phyloP scores from a whole-genome alignment of 2,888 invertebrate genomes.

The Coleophora flavipennella region DNA sequence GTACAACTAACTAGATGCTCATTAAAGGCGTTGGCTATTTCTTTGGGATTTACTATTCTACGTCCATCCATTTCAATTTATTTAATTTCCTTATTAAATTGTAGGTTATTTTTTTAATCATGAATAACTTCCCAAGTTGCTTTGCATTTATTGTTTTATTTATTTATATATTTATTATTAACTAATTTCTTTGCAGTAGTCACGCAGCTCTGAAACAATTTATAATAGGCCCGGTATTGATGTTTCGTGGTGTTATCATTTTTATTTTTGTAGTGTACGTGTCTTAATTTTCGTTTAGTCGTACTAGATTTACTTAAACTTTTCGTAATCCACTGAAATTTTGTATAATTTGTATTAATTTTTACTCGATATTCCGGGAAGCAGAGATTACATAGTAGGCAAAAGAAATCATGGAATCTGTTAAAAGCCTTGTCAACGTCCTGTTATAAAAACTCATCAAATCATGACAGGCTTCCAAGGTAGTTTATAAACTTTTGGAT shows the following conservation, averaged over 20 bases:
- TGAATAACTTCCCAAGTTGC: neutral
- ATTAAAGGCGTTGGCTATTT: no score
- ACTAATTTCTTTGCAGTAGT: neutral
- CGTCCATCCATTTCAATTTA: no score
- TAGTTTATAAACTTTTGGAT: neutral
- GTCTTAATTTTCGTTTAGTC: no score
- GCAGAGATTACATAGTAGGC: constrained; percentile 1
- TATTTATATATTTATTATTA: neutral
- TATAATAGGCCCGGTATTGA: neutral
- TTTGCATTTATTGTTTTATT: neutral
- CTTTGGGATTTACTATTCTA: no score
- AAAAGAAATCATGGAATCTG: constrained; percentile 1
- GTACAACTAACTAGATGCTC: no score
- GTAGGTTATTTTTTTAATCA: no score
- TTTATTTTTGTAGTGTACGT: neutral
- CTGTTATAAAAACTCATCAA: neutral
- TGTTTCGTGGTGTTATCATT: neutral
- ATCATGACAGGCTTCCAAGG: neutral
- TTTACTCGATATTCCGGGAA: constrained; percentile 3
- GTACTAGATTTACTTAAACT: neutral
- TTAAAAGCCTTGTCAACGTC: constrained; percentile 2
- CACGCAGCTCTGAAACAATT: neutral
- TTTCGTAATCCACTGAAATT: neutral
- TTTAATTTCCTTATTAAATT: no score
- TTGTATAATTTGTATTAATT: neutral